phyloP scores from a whole-genome alignment of 1,140 invertebrate species.

The Stratiolaelaps scimitus region DNA sequence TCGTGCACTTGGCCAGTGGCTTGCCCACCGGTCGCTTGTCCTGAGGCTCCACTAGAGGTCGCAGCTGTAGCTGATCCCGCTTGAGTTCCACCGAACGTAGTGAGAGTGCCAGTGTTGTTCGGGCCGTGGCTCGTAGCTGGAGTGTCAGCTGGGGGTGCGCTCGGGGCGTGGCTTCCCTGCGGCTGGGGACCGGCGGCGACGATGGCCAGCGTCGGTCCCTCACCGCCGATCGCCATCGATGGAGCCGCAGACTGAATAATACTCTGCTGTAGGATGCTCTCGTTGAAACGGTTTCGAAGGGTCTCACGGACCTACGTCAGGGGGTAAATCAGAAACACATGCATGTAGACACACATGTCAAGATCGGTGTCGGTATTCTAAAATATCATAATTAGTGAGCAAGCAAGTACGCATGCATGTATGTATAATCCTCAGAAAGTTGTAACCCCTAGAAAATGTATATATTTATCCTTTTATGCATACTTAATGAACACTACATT shows the following conservation, averaged over 20 bases:
- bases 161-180: slow-evolving; percentile 1
- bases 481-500: too few species aligned
- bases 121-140: background rate
- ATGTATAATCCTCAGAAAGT: too few species aligned
- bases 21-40: background rate
- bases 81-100: slow-evolving; percentile 1
- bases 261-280: slow-evolving; percentile 19
- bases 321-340: too few species aligned
- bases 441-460: too few species aligned
- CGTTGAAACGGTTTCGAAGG: slow-evolving; percentile 22
- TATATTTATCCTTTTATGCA: too few species aligned
- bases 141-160: slow-evolving; percentile 9
- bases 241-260: slow-evolving; percentile 25
- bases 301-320: slow-evolving; percentile 15
- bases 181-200: background rate
- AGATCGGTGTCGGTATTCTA: too few species aligned
- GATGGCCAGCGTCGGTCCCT: slow-evolving; percentile 1
- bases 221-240: slow-evolving; percentile 1
- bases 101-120: slow-evolving; percentile 1
- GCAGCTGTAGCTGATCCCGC: background rate
- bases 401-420: too few species aligned
- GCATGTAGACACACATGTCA: too few species aligned
- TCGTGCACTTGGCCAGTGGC: slow-evolving; percentile 17
- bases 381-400: too few species aligned
- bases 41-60: background rate